Percentiles rank a stretch among this genome's conserved stretches.
Evolutionary conservation across 2,113 vertebrate genomes (phyloP).

Genomic region (Pterophyllum scalare): DNA sequence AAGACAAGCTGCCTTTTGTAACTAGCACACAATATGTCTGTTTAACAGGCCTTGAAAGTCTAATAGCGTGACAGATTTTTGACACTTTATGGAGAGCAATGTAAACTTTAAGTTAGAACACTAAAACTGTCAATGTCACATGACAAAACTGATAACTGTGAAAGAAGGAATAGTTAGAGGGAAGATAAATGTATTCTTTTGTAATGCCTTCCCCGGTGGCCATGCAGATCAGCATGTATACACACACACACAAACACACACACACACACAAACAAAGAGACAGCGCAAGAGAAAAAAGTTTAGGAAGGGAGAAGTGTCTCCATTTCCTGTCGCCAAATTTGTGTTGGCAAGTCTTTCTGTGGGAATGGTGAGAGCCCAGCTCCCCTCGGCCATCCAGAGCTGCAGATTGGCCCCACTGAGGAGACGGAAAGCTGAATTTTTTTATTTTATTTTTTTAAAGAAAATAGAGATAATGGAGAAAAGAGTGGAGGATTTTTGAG

Average conservation of each 20-base stretch:
- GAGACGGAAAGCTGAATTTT: slow-evolving; percentile 17
- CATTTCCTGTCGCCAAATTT: slow-evolving; percentile 80
- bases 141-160: not conserved
- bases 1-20: not conserved
- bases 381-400: slow-evolving; percentile 49
- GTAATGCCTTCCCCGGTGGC: not conserved
- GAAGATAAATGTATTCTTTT: slow-evolving; percentile 32
- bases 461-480: not conserved
- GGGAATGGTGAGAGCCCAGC: slow-evolving; percentile 76
- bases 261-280: slow-evolving; percentile 8
- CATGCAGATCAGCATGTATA: not conserved
- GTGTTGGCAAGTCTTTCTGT: slow-evolving; percentile 82
- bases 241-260: slow-evolving; percentile 23
- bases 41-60: not conserved
- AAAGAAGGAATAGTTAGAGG: slow-evolving; percentile 12
- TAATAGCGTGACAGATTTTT: not conserved
- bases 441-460: no score
- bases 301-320: slow-evolving; percentile 70
- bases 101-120: not conserved
- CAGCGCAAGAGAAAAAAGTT: slow-evolving; percentile 49
- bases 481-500: not conserved
- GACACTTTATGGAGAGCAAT: not conserved
- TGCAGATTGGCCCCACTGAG: slow-evolving; percentile 38
- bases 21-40: not conserved
- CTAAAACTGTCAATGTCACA: not conserved